Conservation (phyloP, 2,797 vertebrate genomes). For the Podarcis siculus region DNA sequence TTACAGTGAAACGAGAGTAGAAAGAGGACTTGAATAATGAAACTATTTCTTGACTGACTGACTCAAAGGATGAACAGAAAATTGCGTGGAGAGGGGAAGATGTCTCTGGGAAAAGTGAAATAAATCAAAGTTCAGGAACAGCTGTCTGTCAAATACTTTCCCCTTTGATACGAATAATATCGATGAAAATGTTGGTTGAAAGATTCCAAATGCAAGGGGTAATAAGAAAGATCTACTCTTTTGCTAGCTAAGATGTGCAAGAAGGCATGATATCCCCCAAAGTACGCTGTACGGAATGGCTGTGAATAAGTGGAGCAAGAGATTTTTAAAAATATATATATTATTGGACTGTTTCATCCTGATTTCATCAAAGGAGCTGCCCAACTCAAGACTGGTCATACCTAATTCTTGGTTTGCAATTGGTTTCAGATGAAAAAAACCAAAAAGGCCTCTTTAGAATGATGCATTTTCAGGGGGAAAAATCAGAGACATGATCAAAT, state of each 20-base stretch:
- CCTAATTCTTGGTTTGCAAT: not conserved
- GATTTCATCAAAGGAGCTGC: not conserved
- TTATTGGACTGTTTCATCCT: conserved; percentile 17
- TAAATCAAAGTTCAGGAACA: conserved; percentile 60
- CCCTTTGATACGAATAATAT: conserved; percentile 69
- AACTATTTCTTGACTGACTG: conserved; percentile 62
- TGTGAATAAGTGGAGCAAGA: conserved; percentile 43
- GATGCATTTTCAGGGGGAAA: not conserved
- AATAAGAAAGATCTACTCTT: conserved; percentile 60
- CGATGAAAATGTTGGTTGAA: conserved; percentile 60
- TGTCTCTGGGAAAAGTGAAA: conserved; percentile 54
- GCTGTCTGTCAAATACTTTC: conserved; percentile 55
- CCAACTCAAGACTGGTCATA: not conserved
- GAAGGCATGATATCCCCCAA: conserved; percentile 31
- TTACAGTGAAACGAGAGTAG: not conserved
- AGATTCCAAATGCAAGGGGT: conserved; percentile 64
- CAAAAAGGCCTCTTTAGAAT: not conserved
- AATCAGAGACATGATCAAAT: conserved; percentile 4
- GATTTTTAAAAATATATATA: conserved; percentile 21
- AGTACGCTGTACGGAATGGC: rapidly evolving
- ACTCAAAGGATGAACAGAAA: conserved; percentile 56
- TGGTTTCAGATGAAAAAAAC: not conserved
- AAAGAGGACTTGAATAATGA: conserved; percentile 58
- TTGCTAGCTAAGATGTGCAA: conserved; percentile 28
- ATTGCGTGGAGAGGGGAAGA: conserved; percentile 46